phyloP scores from a whole-genome alignment of 2,113 vertebrate species.

The Lontra canadensis region DNA sequence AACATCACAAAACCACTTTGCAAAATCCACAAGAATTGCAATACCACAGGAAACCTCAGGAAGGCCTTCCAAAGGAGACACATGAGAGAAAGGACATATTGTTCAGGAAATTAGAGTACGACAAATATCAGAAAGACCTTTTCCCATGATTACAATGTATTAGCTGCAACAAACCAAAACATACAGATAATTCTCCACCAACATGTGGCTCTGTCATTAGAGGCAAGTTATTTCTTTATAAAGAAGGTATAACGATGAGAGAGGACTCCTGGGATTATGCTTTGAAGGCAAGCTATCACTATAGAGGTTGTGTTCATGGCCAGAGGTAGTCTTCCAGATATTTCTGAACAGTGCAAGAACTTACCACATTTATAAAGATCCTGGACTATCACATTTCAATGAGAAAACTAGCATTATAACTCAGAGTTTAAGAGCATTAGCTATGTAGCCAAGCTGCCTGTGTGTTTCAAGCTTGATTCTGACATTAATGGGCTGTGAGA shows the following conservation, averaged over 20 bases:
- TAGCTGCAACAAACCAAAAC: background rate
- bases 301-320: background rate
- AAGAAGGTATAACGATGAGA: background rate
- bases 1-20: constrained; percentile 16
- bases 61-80: constrained; percentile 51
- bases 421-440: background rate
- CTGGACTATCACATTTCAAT: background rate
- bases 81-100: background rate
- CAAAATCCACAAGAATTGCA: constrained; percentile 45
- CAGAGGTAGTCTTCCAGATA: background rate
- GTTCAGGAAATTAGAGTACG: constrained; percentile 61
- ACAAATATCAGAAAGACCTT: constrained; percentile 26
- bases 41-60: constrained; percentile 27
- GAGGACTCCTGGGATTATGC: background rate
- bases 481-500: background rate
- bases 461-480: background rate
- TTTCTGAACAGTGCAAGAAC: background rate
- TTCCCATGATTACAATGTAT: constrained; percentile 52
- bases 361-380: background rate
- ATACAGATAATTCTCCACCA: background rate
- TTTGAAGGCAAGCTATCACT: background rate
- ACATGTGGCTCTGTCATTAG: background rate
- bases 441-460: background rate
- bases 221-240: background rate
- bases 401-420: background rate